Conservation (phyloP, 2,797 vertebrate genomes). For the Paratrypauchen microcephalus region DNA sequence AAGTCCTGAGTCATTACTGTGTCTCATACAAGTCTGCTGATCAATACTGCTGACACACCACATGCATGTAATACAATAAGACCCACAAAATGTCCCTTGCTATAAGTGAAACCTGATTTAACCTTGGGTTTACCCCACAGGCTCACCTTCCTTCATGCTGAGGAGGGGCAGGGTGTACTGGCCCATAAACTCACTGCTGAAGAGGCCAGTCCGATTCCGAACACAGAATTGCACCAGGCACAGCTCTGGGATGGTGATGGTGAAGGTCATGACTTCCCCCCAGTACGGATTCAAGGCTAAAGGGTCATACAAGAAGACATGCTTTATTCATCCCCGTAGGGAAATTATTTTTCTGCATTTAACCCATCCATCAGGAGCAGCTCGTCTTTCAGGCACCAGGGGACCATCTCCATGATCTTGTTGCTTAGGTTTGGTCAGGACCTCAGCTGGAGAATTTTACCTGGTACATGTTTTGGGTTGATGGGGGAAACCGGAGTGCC, state of each 20-base stretch:
- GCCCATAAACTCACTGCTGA: conserved; percentile 81
- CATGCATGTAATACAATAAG: conserved; percentile 45
- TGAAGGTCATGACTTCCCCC: conserved; percentile 82
- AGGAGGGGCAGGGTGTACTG: conserved; percentile 86
- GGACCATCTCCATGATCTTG: too few species aligned
- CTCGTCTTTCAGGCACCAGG: too few species aligned
- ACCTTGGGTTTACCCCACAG: conserved; percentile 2
- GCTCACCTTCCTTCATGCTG: conserved; percentile 86
- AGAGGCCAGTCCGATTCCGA: conserved; percentile 72
- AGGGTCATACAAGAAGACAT: neutral
- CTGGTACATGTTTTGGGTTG: too few species aligned
- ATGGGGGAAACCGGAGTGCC: too few species aligned
- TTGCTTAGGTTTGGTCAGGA: too few species aligned
- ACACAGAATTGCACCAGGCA: conserved; percentile 85
- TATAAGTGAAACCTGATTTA: conserved; percentile 37
- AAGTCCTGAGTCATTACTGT: neutral
- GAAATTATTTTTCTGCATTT: too few species aligned
- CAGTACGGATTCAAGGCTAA: conserved; percentile 83
- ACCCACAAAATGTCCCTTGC: conserved; percentile 39
- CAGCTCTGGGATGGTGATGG: conserved; percentile 80
- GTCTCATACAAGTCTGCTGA: conserved; percentile 20
- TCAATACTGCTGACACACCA: conserved; percentile 50
- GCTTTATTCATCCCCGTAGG: too few species aligned
- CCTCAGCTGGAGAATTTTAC: too few species aligned
- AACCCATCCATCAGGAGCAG: too few species aligned